A percentile compares a stretch with the other conserved stretches of the same genome.
phyloP scores from a whole-genome alignment of 2,888 invertebrate genomes.

The Dermolepida albohirtum region DNA sequence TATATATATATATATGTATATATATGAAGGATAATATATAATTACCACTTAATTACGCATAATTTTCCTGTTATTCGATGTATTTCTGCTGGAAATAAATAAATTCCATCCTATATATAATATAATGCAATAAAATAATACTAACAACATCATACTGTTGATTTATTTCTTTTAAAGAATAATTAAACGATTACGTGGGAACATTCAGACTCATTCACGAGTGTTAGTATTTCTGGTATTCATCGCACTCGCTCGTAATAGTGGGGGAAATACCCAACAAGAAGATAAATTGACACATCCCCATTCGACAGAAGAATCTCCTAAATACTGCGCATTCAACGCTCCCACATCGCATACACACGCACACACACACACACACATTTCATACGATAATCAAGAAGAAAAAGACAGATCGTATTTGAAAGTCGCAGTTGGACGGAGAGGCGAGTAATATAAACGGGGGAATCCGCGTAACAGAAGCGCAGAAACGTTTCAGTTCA shows the following conservation, averaged over 20 bases:
- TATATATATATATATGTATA: too few relatives aligned
- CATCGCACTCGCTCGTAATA: conserved; percentile 14
- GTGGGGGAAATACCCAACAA: conserved; percentile 20
- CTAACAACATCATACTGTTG: too few relatives aligned
- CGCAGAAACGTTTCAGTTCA: conserved; percentile 23
- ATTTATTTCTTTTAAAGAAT: too few relatives aligned
- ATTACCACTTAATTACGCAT: too few relatives aligned
- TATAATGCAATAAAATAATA: too few relatives aligned
- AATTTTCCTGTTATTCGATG: too few relatives aligned
- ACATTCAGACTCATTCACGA: background rate
- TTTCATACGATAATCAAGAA: too few relatives aligned
- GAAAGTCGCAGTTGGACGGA: background rate
- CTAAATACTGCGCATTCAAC: conserved; percentile 26
- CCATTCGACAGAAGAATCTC: conserved; percentile 33
- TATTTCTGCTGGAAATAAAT: too few relatives aligned
- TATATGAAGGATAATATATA: too few relatives aligned
- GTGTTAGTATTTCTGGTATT: conserved; percentile 18
- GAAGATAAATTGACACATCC: conserved; percentile 39
- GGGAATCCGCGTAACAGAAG: conserved; percentile 7
- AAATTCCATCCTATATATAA: too few relatives aligned
- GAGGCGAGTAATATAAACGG: conserved; percentile 3
- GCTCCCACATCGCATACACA: conserved; percentile 12
- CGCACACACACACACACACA: conserved; percentile 7
- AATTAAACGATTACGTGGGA: too few relatives aligned
- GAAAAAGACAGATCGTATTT: conserved; percentile 4